Evolutionary conservation across 2,113 vertebrate species (phyloP), one percentile per base, ranked within the genome.

Genomic region (Tursiops truncatus): DNA sequence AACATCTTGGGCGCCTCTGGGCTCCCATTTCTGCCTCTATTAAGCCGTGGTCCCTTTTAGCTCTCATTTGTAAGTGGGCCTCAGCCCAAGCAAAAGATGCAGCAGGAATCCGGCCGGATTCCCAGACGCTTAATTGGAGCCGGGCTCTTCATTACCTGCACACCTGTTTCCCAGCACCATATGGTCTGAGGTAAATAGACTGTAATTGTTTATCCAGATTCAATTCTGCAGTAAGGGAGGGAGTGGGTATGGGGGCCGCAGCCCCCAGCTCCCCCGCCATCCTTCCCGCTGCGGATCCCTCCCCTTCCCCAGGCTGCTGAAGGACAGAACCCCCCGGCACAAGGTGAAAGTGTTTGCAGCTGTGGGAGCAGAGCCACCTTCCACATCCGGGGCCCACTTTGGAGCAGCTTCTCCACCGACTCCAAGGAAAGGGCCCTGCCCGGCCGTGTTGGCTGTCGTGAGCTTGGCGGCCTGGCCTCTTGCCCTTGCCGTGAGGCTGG

Each of bases 171-270:
- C 12, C 82, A 0, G 1, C 41, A 36, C 98, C 99, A 99, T 98
- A 99, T 98, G 98, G 98, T 98, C 97, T 67, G 98, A 97, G 96
- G 98, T 97, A 99, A 98, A 98, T 97, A 70, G 98, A 95, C 97
- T 67, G 28, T 98, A 97, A 99, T 98, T 98, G 98, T 98, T 98
- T 97, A 98, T 98, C 96, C 97, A 98, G 97, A 98, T 96, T 96
- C 67, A 3, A 8, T 47, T 85, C 96, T 21, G 70, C 21, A 3
- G 2, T 47, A 82, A 60, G 95, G 12, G 89, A 41, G 94, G 58
- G 89, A 50, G 76, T 8, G 47, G 2, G 5, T 0, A 70, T 0
- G 23, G 67, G 17, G 33, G 28, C 53, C 0, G 0, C 68, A 1
- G 41, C 73, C 82, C n/a, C 63, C 63, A 0, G 38, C 20, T 9